Evolutionary conservation across 2,888 invertebrate genomes (phyloP).

Genomic region (Andricus curvator): DNA sequence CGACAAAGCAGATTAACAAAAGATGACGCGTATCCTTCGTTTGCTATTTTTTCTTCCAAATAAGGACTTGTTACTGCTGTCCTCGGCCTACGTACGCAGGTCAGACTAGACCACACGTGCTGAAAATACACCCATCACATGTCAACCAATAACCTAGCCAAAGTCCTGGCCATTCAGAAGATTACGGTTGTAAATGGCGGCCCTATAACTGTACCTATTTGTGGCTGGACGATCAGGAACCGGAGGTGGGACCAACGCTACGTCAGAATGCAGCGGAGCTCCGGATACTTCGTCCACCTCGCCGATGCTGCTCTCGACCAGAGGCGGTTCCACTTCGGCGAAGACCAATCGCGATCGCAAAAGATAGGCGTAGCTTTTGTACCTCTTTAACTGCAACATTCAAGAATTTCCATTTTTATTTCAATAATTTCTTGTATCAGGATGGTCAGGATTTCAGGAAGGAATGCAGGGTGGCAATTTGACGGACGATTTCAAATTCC

Average conservation of each 20-base stretch:
- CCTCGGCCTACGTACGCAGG: constrained; percentile 66
- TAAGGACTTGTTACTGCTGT: constrained; percentile 41
- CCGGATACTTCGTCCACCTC: constrained; percentile 79
- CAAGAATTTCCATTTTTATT: background rate
- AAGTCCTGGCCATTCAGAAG: constrained; percentile 80
- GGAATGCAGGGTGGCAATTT: background rate
- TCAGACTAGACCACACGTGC: constrained; percentile 86
- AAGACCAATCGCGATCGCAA: constrained; percentile 85
- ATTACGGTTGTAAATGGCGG: constrained; percentile 84
- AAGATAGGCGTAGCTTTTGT: constrained; percentile 89
- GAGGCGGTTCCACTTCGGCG: constrained; percentile 80
- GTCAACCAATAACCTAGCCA: constrained; percentile 86
- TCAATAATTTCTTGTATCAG: background rate
- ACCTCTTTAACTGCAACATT: constrained; percentile 86
- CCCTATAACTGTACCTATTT: constrained; percentile 86
- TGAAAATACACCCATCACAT: constrained; percentile 90
- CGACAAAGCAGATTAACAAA: constrained; percentile 36
- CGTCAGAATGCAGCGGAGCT: constrained; percentile 72
- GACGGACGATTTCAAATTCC: too few relatives aligned
- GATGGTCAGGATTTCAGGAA: background rate
- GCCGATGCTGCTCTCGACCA: constrained; percentile 81
- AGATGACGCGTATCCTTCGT: constrained; percentile 29
- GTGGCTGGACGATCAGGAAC: constrained; percentile 81
- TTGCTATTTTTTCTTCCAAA: constrained; percentile 43
- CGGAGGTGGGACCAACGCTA: constrained; percentile 80